phyloP scores from a whole-genome alignment of 2,888 invertebrate genomes.

The Theretra japonica region DNA sequence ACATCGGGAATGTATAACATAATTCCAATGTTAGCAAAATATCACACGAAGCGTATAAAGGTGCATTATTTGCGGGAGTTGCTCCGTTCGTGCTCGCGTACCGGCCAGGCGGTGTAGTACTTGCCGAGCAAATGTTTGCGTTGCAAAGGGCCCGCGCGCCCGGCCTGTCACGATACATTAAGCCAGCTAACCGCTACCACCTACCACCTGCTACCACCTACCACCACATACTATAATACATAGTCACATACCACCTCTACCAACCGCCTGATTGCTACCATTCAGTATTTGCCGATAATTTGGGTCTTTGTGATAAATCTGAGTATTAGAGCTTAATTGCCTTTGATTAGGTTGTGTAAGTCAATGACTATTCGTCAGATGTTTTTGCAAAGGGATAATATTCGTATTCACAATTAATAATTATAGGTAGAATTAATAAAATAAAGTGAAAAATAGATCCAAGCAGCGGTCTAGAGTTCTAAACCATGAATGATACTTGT shows the following conservation, averaged over 20 bases:
- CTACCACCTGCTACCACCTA: not conserved
- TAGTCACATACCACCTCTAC: too few relatives aligned
- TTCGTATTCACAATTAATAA: not conserved
- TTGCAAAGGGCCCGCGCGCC: slow-evolving; percentile 2
- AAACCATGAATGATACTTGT: too few relatives aligned
- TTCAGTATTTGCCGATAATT: not conserved
- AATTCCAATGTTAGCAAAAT: too few relatives aligned
- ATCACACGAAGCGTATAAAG: not conserved
- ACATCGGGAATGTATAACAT: too few relatives aligned
- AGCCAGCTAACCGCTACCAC: not conserved
- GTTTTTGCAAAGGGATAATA: not conserved
- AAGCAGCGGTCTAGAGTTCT: too few relatives aligned
- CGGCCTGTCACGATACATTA: not conserved
- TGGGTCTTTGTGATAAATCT: not conserved
- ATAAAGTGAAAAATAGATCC: too few relatives aligned
- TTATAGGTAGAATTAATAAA: too few relatives aligned
- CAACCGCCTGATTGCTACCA: not conserved
- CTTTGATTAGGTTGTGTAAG: not conserved
- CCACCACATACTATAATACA: not conserved
- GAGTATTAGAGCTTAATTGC: not conserved
- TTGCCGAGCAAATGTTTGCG: not conserved
- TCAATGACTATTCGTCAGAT: not conserved
- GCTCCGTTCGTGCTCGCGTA: not conserved
- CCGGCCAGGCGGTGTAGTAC: not conserved
- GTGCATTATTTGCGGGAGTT: not conserved